A percentile compares a stretch with the other conserved stretches of the same genome.
phyloP scores from a whole-genome alignment of 2,888 invertebrate genomes.

The Trachelus stipa region DNA sequence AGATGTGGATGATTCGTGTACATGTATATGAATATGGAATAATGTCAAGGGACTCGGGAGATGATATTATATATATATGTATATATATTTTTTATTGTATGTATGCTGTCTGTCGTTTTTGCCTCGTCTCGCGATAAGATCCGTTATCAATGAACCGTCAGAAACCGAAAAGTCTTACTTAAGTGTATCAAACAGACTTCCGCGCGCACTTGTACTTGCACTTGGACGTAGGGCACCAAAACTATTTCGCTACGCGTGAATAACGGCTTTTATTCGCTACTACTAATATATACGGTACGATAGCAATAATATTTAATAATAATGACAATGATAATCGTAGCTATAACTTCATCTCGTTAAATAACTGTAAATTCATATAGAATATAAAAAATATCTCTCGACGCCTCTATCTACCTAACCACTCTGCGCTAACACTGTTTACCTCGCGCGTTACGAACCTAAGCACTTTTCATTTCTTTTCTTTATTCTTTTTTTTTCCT shows the following conservation, averaged over 20 bases:
- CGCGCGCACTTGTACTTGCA: constrained; percentile 27
- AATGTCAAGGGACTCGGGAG: constrained; percentile 9
- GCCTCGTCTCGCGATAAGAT: constrained; percentile 7
- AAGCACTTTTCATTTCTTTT: constrained; percentile 3
- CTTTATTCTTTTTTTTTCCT: constrained; percentile 14
- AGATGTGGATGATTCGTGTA: constrained; percentile 24
- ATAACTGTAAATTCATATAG: constrained; percentile 46
- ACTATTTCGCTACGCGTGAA: background rate
- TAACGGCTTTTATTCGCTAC: background rate
- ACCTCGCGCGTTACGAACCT: constrained; percentile 41
- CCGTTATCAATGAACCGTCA: constrained; percentile 13
- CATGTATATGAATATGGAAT: constrained; percentile 27
- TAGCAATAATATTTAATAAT: constrained; percentile 8
- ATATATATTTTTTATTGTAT: background rate
- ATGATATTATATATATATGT: constrained; percentile 13
- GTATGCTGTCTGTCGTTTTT: background rate
- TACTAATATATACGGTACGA: constrained; percentile 6
- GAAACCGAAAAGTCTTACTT: constrained; percentile 30
- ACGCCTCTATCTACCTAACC: constrained; percentile 50
- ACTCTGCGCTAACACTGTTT: constrained; percentile 48
- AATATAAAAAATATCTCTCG: constrained; percentile 63
- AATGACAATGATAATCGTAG: constrained; percentile 11
- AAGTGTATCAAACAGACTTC: constrained; percentile 31
- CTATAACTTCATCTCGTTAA: constrained; percentile 26
- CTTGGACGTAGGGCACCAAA: constrained; percentile 35